Evolutionary conservation across 2,113 vertebrate species (phyloP).

Genomic region (Dasyornis broadbenti): DNA sequence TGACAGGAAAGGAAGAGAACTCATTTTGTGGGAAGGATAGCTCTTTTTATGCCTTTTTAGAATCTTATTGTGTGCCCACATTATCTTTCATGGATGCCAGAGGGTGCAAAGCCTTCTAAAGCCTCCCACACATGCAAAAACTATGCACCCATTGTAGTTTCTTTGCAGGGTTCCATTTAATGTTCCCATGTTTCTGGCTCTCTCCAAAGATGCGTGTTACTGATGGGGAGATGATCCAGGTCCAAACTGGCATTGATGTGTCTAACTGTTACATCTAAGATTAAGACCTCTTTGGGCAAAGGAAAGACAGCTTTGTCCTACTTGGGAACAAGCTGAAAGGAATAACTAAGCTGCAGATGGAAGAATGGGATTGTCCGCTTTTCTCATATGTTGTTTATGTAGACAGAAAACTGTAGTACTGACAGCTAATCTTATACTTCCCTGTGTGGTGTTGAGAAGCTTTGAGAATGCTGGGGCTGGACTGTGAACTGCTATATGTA

Average conservation of each 20-base stretch:
- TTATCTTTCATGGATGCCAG: conserved; percentile 22
- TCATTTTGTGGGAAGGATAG: conserved; percentile 23
- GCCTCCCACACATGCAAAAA: background rate
- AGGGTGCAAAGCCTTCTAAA: conserved; percentile 30
- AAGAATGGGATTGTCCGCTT: background rate
- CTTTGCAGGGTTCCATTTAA: background rate
- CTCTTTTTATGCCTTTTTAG: conserved; percentile 51
- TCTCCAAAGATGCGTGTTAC: background rate
- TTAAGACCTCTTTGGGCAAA: background rate
- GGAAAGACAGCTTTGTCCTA: background rate
- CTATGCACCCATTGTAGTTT: background rate
- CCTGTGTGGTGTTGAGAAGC: background rate
- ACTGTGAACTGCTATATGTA: background rate
- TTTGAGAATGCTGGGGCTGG: background rate
- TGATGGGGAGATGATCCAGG: background rate
- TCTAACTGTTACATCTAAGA: background rate
- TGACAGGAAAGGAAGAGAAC: conserved; percentile 37
- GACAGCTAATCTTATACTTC: background rate
- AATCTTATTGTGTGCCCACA: conserved; percentile 6
- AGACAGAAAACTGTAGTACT: background rate
- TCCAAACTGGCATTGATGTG: background rate
- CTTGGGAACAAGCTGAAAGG: background rate
- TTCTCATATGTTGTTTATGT: background rate
- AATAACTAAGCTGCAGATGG: background rate
- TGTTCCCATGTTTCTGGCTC: background rate